Evolutionary conservation across 2,797 vertebrate genomes (phyloP).

Genomic region (Notolabrus celidotus): DNA sequence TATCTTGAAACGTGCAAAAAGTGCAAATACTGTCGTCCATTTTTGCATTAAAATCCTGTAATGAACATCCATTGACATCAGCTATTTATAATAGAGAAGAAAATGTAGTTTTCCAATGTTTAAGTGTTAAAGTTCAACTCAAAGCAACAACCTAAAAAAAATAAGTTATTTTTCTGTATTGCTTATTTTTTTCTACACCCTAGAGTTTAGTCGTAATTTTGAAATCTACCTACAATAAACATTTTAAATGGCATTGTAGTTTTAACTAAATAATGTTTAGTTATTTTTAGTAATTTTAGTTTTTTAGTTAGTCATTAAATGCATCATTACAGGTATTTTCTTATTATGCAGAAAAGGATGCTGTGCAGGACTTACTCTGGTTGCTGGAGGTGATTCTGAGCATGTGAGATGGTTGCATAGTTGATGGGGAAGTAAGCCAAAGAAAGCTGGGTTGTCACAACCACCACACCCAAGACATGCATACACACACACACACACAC

Average conservation of each 20-base stretch:
- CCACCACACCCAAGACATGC: conserved; percentile 63
- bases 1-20: not conserved
- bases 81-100: not conserved
- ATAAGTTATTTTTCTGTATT: not conserved
- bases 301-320: too few relatives aligned
- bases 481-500: conserved; percentile 21
- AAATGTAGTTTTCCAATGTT: not conserved
- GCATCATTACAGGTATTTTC: not conserved
- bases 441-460: conserved; percentile 33
- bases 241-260: not conserved
- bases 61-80: conserved; percentile 1
- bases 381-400: conserved; percentile 64
- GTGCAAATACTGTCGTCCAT: not conserved
- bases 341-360: not conserved
- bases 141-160: not conserved
- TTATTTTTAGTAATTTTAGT: too few relatives aligned
- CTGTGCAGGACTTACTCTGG: conserved; percentile 64
- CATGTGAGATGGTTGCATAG: conserved; percentile 32
- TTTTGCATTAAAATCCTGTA: not conserved
- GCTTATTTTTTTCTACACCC: not conserved
- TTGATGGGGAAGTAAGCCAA: conserved; percentile 77
- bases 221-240: not conserved
- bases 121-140: not conserved
- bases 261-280: not conserved
- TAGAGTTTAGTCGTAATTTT: not conserved